A percentile compares a stretch with the other conserved stretches of the same genome.
These are phyloP conservation scores for Oenanthe oenanthe DNA, from an alignment of 2,113 vertebrate species.

Conservation along the genomic window DNA sequence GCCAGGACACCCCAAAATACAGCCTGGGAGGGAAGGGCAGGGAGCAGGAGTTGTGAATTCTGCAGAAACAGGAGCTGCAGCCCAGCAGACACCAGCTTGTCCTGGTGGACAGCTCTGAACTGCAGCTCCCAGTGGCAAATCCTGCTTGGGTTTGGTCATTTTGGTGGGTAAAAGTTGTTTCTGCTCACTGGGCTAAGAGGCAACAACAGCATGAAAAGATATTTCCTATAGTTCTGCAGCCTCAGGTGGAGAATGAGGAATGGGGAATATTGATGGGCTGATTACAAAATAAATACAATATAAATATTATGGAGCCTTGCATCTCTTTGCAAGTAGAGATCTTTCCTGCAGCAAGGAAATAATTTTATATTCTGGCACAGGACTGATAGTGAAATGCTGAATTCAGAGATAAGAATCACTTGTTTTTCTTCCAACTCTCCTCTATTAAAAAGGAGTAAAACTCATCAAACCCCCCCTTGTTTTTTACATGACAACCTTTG, in stretches of 20 bases:
- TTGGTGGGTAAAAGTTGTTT: background rate
- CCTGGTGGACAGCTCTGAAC: background rate
- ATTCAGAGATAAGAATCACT: background rate
- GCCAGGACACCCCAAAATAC: background rate
- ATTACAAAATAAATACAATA: background rate
- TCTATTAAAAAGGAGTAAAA: background rate
- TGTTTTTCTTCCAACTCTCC: background rate
- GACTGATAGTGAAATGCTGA: background rate
- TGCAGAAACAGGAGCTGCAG: background rate
- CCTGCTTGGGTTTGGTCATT: background rate
- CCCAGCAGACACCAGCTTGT: background rate
- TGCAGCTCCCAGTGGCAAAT: background rate
- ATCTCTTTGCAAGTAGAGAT: background rate
- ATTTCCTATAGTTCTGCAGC: fast-evolving
- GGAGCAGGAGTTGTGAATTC: background rate
- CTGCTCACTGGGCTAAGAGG: background rate
- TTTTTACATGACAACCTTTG: background rate
- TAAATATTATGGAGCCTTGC: background rate
- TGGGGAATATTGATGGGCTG: background rate
- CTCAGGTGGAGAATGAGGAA: background rate
- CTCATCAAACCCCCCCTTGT: background rate
- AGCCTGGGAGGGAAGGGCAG: background rate
- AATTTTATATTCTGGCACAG: background rate
- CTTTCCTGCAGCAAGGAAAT: background rate
- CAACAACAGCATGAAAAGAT: background rate